A percentile compares a stretch with the other conserved stretches of the same genome.
Evolutionary conservation across 2,113 vertebrate genomes (phyloP).

Genomic region (Agapornis roseicollis): DNA sequence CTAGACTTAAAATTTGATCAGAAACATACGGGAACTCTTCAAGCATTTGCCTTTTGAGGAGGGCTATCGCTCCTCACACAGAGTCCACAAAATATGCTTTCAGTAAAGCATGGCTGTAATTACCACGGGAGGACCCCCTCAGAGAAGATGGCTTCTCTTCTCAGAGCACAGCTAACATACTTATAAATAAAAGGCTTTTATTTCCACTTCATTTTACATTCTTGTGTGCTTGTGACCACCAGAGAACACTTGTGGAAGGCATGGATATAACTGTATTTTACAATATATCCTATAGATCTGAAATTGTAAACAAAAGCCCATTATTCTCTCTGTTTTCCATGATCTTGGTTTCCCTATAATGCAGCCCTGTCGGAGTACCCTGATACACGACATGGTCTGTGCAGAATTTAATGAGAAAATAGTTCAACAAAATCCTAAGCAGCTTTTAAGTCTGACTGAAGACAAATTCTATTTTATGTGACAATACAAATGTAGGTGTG

Average conservation of each 20-base stretch:
- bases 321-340: not conserved
- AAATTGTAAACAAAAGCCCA: slow-evolving; percentile 22
- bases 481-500: not conserved
- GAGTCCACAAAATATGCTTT: slow-evolving; percentile 52
- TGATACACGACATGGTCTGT: accelerated
- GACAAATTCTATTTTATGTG: not conserved
- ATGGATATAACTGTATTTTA: not conserved
- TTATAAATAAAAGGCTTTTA: slow-evolving; percentile 16
- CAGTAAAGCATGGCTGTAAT: slow-evolving; percentile 39
- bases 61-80: slow-evolving; percentile 52
- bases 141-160: not conserved
- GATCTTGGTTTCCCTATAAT: not conserved
- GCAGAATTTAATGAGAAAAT: not conserved
- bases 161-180: not conserved
- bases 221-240: not conserved
- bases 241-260: not conserved
- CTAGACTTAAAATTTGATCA: slow-evolving; percentile 77
- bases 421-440: not conserved
- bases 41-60: slow-evolving; percentile 57
- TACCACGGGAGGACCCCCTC: not conserved
- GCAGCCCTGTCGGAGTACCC: not conserved
- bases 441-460: not conserved
- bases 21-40: slow-evolving; percentile 73
- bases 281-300: not conserved
- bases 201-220: slow-evolving; percentile 20